Conservation (phyloP, 2,888 invertebrate genomes). For the Micropterix aruncella region DNA sequence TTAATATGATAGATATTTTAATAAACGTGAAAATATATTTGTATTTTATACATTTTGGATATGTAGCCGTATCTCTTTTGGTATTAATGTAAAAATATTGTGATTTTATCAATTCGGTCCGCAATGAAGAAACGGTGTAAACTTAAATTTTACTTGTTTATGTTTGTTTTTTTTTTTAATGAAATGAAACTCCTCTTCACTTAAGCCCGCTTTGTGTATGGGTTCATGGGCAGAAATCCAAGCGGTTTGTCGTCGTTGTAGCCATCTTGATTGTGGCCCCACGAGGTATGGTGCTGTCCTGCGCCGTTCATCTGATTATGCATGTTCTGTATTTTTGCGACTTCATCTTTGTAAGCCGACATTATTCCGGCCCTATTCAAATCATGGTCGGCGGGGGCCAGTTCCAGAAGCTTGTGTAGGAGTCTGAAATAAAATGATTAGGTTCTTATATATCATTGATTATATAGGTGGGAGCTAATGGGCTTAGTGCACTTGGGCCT, state of each 20-base stretch:
- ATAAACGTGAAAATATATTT: neutral
- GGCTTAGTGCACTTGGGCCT: no score
- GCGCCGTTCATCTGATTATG: constrained; percentile 19
- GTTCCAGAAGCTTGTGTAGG: constrained; percentile 37
- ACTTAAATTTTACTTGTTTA: no score
- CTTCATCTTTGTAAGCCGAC: constrained; percentile 35
- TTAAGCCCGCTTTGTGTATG: neutral
- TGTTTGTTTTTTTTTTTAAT: no score
- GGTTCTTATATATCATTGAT: no score
- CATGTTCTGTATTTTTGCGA: constrained; percentile 26
- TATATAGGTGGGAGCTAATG: no score
- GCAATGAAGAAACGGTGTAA: no score
- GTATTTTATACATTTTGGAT: neutral
- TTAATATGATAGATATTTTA: no score
- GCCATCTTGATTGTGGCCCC: neutral
- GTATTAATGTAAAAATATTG: no score
- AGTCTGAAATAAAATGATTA: constrained; percentile 21
- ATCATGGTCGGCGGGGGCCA: constrained; percentile 31
- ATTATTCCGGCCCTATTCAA: constrained; percentile 29
- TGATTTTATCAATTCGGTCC: no score
- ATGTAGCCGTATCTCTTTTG: neutral
- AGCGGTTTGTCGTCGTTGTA: neutral
- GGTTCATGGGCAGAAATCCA: neutral
- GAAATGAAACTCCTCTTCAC: no score
- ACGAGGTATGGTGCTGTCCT: neutral